Conservation (phyloP, 2,113 vertebrate genomes). For the Rhynchomys soricoides region DNA sequence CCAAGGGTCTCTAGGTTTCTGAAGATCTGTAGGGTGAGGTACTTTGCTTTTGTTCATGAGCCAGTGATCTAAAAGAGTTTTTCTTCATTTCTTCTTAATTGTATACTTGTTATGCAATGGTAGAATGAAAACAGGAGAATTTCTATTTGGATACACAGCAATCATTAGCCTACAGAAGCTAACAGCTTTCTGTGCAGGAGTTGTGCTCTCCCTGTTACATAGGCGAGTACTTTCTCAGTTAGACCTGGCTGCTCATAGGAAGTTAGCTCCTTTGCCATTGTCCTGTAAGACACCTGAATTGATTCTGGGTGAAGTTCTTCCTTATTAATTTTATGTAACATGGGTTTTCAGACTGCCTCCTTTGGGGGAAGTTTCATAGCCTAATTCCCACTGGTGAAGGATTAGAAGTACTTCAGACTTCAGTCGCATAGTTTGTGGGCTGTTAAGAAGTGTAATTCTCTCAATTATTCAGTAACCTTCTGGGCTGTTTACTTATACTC, state of each 20-base stretch:
- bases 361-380: conserved; percentile 13
- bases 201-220: background rate
- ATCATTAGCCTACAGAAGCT: conserved; percentile 3
- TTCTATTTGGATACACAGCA: background rate
- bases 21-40: background rate
- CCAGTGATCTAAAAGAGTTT: background rate
- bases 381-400: background rate
- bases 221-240: background rate
- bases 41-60: background rate
- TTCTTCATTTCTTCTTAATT: background rate
- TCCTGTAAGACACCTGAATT: background rate
- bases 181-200: conserved; percentile 14
- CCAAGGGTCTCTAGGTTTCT: background rate
- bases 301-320: conserved; percentile 12
- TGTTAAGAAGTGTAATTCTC: conserved; percentile 47
- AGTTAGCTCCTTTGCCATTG: background rate
- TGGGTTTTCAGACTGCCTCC: background rate
- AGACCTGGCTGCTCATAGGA: background rate
- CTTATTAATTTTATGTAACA: background rate
- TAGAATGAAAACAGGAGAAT: background rate
- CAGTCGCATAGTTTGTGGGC: background rate
- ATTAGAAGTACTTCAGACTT: background rate
- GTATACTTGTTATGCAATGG: background rate
- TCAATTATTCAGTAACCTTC: conserved; percentile 32
- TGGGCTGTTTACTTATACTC: conserved; percentile 14